Evolutionary conservation across 2,797 vertebrate genomes (phyloP), one percentile per base, ranked within the genome.

Genomic region (Adelosebastes latens): DNA sequence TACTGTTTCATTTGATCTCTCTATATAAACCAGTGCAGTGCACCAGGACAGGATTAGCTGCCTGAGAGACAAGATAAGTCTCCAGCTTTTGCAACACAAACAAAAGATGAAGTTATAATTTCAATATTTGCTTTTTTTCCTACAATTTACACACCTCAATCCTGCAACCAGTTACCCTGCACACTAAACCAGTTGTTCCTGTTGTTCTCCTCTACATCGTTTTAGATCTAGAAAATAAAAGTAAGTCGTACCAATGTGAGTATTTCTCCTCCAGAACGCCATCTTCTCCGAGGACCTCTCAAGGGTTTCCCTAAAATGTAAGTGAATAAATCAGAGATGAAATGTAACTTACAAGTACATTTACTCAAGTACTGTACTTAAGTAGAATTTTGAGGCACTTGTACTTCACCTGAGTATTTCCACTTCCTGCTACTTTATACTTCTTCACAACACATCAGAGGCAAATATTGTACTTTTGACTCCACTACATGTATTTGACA

Each of bases 221-320:
- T 58, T 24, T 39, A 29, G 1, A 25, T 49, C 1, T 8, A 29
- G 6, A 63, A n/a, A 55, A 61, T 29, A 24, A 31, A 3, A 42
- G 14, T 14, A 13, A 20, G 13, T 29, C 84, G 79, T 76, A 93
- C 92, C 92, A 59, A 82, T 68, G 18, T 66, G 8, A 32, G 75
- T 75, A 5, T 87, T 89, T 85, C 81, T 86, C 66, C 71, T 90
- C 92, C 91, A 92, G 80, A 92, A 84, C 36, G 77, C 55, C 91
- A 93, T 93, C 72, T 86, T 79, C 72, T 83, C 78, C 62, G n/a
- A 81, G 72, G 81, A 68, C 65, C 16, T 85, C 83, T 72, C 18
- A 9, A 70, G 58, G 39, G 39, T 76, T 87, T 81, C 67, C 87
- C 84, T 90, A 20, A 22, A 64, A 49, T 14, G 42, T 8, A 87